Evolutionary conservation across 2,113 vertebrate species (phyloP), one percentile per base, ranked within the genome.

Genomic region (Dermatemys mawii): DNA sequence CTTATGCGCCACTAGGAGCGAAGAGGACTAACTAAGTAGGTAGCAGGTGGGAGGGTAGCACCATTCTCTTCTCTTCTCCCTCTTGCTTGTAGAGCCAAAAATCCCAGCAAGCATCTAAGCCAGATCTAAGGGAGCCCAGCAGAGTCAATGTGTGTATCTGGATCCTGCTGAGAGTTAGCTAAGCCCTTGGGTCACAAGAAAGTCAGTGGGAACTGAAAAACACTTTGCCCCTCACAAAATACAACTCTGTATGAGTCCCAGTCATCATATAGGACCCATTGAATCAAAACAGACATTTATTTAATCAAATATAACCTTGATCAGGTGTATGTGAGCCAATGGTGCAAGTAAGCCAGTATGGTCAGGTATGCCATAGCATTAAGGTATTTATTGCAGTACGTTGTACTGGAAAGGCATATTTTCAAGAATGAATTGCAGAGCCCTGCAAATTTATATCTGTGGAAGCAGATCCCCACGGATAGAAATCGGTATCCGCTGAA

Each of bases 161-260:
- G 24, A 48, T 5, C 75, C 80, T 2, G 4, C 24, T 75, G 82
- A 90, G 11, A 14, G 12, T 13, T 54, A n/a, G 41, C n/a, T n/a
- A 83, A 82, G 22, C 7, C 11, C 11, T 9, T 44, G 10, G 2
- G n/a, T 89, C 54, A 21, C 1, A 78, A 24, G 38, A 14, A 46
- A 81, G 50, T 35, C 35, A 60, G 44, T 21, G 22, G 41, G 41
- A 75, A 27, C 11, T 32, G 49, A 92, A 89, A 22, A 26, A 46
- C 24, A 75, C 41, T 27, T 70, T 75, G 73, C 0, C 78, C 16
- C n/a, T 32, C 0, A 0, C 17, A 91, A 88, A 67, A 29, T 17
- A 1, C 1, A 82, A 41, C 10, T 83, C 79, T 22, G 5, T 60
- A 0, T 2, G 46, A 38, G 14, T 76, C 82, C 41, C 24, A 35